Evolutionary conservation across 2,797 vertebrate species (phyloP), one percentile per base, ranked within the genome.

Genomic region (Silurus aristotelis): DNA sequence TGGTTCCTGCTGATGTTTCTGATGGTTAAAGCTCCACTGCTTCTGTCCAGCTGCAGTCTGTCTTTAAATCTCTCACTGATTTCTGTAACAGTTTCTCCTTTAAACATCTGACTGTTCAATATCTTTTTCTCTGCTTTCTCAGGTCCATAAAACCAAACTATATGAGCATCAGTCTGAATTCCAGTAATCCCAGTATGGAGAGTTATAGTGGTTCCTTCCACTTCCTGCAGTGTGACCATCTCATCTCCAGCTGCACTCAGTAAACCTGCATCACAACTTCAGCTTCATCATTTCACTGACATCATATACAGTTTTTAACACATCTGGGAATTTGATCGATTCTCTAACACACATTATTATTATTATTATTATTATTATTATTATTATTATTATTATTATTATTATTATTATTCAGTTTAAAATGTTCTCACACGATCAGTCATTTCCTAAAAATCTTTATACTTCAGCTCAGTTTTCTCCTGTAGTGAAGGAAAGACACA

Each of bases 51-150:
- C 58, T 79, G 60, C 56, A 78, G 76, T 22, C 8, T 52, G 6
- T 55, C 48, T 76, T 76, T 76, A 76, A 60, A 78, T 61, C 56
- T 61, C 55, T 60, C 56, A 60, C 55, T 78, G 27, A 78, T 78
- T 60, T 60, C 55, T 20, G 56, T 78, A 61, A 19, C 55, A 60
- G 25, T 31, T 31, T 60, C 25, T 78, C 76, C 76, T 60, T 60
- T 60, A 61, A 56, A 27, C 25, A 31, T 7, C 13, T 77, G 55
- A 77, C 73, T 77, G 5, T 3, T 20, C 15, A 78, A 63, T 43
- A 79, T 79, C 10, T 22, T 19, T 43, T 79, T 5, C 6, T 60
- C 43, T 48, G 70, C 70, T 72, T 48, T 72, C 43, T 72, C 70
- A 48, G 43, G 43, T 72, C 43, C 70, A 72, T 72, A 72, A 5